Base-by-base conservation (phyloP, 2,888 invertebrate species). In the Caenorhabditis sulstoni region DNA sequence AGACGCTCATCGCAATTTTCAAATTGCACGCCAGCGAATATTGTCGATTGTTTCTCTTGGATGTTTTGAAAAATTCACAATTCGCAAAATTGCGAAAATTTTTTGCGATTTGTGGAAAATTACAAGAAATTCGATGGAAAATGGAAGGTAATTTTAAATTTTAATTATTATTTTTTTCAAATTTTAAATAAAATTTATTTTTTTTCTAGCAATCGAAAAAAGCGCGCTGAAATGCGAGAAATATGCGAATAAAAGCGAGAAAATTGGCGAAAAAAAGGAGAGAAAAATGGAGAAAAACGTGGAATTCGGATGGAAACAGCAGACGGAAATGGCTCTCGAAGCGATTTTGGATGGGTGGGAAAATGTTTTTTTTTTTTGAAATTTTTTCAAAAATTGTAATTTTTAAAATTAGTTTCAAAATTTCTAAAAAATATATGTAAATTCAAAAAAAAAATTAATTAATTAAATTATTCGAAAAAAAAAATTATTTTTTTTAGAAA, bases 11-110 rank as follows among this genome's bases (percentile, higher is more conserved):
- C 4, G n/a, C 67, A 1, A 18, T 76, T 7, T 68, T 68, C 49
- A 61, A 67, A 29, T 44, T 76, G 3, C 76, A 76, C 37, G 39
- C 57, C 9, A 76, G 76, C 12, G 76, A 76, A 57, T 76, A 67
- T 62, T 68, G 18, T 22, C 76, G 76, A 4, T 52, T 57, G 8
- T 18, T 76, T 1, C 29, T 76, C 12, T 0, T 29, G 7, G 44
- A 47, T 45, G 23, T 75, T 66, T 39, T 66, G 47, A 23, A 59
- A 18, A 50, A 62, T 16, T 64, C 49, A 1, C 20, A 61, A n/a
- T 57, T 61, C 16, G 16, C 7, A 55, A 62, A 62, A 11, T 49
- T 71, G 1, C 12, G 22, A 12, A 65, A 4, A 2, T 65, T 74
- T 65, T 18, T 50, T 12, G 11, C 12, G 8, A 57, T 49, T 39